phyloP scores from a whole-genome alignment of 2,888 invertebrate genomes.

The Chrysina gloriosa region DNA sequence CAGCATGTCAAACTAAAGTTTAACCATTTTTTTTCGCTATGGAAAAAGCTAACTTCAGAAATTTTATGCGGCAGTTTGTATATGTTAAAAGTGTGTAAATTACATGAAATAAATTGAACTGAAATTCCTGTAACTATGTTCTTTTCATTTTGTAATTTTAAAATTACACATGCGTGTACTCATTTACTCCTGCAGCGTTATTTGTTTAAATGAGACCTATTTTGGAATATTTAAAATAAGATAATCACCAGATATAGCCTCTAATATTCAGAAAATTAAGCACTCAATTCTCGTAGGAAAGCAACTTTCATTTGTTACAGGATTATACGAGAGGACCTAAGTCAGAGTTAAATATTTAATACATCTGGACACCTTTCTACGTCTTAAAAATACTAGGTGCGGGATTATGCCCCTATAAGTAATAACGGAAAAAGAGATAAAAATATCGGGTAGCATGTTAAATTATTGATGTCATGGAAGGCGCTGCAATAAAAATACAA shows the following conservation, averaged over 20 bases:
- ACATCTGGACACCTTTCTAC: constrained; percentile 32
- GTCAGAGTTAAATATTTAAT: constrained; percentile 3
- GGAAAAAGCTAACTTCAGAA: constrained; percentile 2
- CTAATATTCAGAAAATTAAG: no score
- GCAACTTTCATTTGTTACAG: no score
- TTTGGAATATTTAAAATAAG: no score
- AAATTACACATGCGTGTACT: neutral
- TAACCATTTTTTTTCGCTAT: constrained; percentile 3
- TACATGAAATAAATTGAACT: neutral
- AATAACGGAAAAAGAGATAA: constrained; percentile 39
- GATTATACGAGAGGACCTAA: neutral
- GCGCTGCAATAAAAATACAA: constrained; percentile 33
- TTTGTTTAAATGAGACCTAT: no score
- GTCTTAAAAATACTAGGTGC: constrained; percentile 21
- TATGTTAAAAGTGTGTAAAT: neutral
- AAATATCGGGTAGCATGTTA: constrained; percentile 33
- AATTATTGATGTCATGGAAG: constrained; percentile 25
- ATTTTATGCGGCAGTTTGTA: constrained; percentile 18
- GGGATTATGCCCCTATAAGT: constrained; percentile 31
- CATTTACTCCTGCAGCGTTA: no score
- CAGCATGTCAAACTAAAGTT: constrained; percentile 20
- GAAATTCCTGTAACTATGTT: neutral
- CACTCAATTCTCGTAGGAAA: no score
- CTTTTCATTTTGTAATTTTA: neutral
- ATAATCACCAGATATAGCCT: no score